Evolutionary conservation across 2,888 invertebrate genomes (phyloP), one percentile per base, ranked within the genome.

Genomic region (Cerceris rybyensis): DNA sequence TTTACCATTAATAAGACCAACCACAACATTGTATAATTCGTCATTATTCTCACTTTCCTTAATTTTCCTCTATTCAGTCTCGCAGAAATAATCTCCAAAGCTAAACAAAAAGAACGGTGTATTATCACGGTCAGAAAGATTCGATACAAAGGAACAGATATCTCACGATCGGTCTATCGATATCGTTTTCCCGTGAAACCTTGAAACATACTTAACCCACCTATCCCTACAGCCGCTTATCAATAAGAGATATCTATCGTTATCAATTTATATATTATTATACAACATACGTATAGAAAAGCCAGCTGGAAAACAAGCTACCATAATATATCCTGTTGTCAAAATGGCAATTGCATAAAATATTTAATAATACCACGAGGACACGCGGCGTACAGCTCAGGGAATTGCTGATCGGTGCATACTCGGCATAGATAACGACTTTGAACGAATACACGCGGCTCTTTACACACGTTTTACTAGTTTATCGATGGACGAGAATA

Each of bases 401-500:
- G 13, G 71, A 54, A 64, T 70, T 52, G 39, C 55, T 50, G 73
- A 80, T 72, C 64, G 49, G 66, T 74, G 70, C 67, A 60, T 61
- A 70, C 68, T 16, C 28, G 55, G 71, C 60, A 81, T 63, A 67
- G 60, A 54, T 58, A 54, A 49, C 41, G 28, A 46, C 57, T 9
- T 41, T 28, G 46, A 52, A 42, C 63, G 43, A 65, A 41, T 13
- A 14, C 46, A 49, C 57, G 13, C 59, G 39, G 14, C n/a, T 43
- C 16, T 54, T 13, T 52, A 39, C 16, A 14, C 16, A 16, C 39
- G 13, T 11, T 49, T 49, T 55, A 28, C 60, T 16, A 60, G 74
- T 55, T 80, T 87, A 88, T 89, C 87, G 88, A 89, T 87, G 86
- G 73, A 81, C 78, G 70, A 73, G 85, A 89, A 91, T 91, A 87